Conservation (phyloP, 2,797 vertebrate genomes). For the Etheostoma nigrum region DNA sequence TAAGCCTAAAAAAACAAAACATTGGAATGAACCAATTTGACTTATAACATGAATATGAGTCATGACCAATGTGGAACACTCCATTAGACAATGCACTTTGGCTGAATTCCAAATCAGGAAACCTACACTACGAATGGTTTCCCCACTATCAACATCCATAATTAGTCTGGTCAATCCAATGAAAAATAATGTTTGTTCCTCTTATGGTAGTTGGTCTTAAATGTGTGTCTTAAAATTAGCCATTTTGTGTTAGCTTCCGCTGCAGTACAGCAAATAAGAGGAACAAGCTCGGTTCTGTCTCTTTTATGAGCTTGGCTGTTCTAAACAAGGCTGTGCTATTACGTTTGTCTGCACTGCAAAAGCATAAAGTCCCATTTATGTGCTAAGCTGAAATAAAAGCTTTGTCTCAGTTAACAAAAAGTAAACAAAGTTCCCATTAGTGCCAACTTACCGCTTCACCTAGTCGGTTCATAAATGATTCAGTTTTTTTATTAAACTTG, state of each 20-base stretch:
- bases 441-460: constrained; percentile 6
- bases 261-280: constrained; percentile 9
- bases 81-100: not conserved
- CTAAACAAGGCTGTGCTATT: constrained; percentile 45
- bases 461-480: constrained; percentile 41
- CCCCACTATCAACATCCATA: not conserved
- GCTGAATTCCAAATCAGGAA: not conserved
- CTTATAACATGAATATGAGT: not conserved
- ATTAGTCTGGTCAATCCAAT: not conserved
- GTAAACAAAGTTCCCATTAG: constrained; percentile 31
- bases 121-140: not conserved
- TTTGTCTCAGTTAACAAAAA: constrained; percentile 50
- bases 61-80: not conserved
- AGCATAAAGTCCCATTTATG: constrained; percentile 61
- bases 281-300: constrained; percentile 53
- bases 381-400: constrained; percentile 43
- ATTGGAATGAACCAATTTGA: not conserved
- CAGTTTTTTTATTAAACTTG: not conserved
- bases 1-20: not conserved
- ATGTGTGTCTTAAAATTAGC: constrained; percentile 14
- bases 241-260: constrained; percentile 3
- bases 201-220: not conserved
- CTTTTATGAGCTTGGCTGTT: constrained; percentile 53
- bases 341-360: constrained; percentile 51
- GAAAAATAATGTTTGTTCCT: not conserved